Evolutionary conservation across 2,797 vertebrate genomes (phyloP), one percentile per base, ranked within the genome.

Genomic region (Tachyglossus aculeatus): DNA sequence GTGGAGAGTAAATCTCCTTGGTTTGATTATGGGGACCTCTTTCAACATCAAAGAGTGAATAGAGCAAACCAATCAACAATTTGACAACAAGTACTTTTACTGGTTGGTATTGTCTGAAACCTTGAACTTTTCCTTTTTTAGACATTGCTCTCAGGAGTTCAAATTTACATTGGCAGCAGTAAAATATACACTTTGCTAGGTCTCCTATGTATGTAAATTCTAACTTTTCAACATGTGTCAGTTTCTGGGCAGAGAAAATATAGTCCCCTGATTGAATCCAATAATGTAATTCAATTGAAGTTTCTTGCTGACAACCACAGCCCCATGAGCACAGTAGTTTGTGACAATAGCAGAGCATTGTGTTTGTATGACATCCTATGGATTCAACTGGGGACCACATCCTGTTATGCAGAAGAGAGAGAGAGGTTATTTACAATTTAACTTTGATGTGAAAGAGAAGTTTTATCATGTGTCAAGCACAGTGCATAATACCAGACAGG

Each of bases 151-250:
- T 43, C 27, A 70, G 16, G 4, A 54, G 19, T 50, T 37, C 29
- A 77, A 47, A 61, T 13, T 63, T 62, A 70, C 1, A 19, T 7
- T 72, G 64, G 32, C 21, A 80, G 5, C 2, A 29, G 29, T 25
- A 63, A 85, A 71, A 48, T 10, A 31, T 34, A 44, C 7, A 61
- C 32, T 61, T 51, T 37, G 38, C 16, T 32, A 13, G 5, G 51
- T 4, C 36, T 76, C 36, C 7, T 24, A 2, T 55, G 22, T 29
- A 57, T 48, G 29, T 62, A 76, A 80, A 85, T n/a, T 34, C n/a
- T 50, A 71, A 7, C 16, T 80, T 83, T 84, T 66, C 53, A 71
- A 70, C 29, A 66, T 11, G 1, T 79, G 34, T 57, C 57, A 55
- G 15, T 36, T 81, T 67, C 41, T 53, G 57, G 39, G n/a, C 10